phyloP scores from a whole-genome alignment of 2,888 invertebrate species.

The Athrips mouffetella region DNA sequence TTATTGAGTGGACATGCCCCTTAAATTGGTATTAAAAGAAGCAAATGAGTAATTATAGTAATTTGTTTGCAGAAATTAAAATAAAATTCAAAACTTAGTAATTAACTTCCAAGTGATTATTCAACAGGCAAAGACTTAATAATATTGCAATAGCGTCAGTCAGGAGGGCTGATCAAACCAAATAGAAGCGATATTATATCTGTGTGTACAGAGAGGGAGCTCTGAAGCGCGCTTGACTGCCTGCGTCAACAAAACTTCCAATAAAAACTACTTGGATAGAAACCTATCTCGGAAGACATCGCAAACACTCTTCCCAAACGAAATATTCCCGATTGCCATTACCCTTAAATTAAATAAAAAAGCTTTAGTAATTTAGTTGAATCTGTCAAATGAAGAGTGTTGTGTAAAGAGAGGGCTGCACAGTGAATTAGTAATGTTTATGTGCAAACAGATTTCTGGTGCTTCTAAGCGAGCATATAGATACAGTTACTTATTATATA shows the following conservation, averaged over 20 bases:
- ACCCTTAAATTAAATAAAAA: constrained; percentile 74
- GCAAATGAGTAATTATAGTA: too few relatives aligned
- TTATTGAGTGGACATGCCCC: too few relatives aligned
- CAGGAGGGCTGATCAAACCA: constrained; percentile 54
- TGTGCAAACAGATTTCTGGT: background rate
- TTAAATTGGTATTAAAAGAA: too few relatives aligned
- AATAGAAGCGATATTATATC: constrained; percentile 66
- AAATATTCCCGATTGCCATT: constrained; percentile 55
- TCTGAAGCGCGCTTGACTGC: constrained; percentile 47
- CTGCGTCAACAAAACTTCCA: constrained; percentile 63
- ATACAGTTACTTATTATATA: too few relatives aligned
- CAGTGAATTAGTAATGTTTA: constrained; percentile 22
- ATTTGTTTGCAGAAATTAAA: too few relatives aligned
- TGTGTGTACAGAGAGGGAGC: constrained; percentile 53
- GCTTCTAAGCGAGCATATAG: too few relatives aligned
- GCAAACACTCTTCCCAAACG: constrained; percentile 52
- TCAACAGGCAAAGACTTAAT: constrained; percentile 28
- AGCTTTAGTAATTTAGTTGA: constrained; percentile 52
- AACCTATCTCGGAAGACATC: constrained; percentile 35
- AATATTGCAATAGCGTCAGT: constrained; percentile 35
- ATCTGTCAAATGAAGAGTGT: constrained; percentile 78
- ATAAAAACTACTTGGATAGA: constrained; percentile 71
- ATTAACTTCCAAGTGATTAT: constrained; percentile 3
- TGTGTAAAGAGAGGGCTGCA: constrained; percentile 69
- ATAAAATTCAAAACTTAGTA: too few relatives aligned